Conservation (phyloP, 2,797 vertebrate genomes). For the Coregonus ussuriensis region DNA sequence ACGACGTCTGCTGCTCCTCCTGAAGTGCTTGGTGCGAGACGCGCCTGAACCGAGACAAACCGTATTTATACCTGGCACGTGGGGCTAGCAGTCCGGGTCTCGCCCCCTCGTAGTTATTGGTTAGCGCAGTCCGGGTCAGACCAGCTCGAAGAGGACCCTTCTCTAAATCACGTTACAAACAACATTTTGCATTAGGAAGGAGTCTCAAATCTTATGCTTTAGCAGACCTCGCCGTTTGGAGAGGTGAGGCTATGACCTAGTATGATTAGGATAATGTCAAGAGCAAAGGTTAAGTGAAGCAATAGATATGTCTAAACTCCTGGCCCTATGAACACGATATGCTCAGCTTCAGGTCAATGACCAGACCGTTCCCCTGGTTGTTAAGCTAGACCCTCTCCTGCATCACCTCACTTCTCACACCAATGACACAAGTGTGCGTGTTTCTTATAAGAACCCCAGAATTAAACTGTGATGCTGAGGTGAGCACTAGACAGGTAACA, state of each 20-base stretch:
- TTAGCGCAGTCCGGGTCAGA: not conserved
- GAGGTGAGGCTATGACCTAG: not conserved
- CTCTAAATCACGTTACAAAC: no score
- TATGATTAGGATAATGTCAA: not conserved
- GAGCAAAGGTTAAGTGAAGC: not conserved
- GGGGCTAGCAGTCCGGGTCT: constrained; percentile 3
- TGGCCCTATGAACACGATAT: not conserved
- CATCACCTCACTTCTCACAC: no score
- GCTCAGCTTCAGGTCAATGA: not conserved
- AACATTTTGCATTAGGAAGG: no score
- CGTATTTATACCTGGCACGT: constrained; percentile 65
- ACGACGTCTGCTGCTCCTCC: constrained; percentile 31
- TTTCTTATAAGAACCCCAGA: no score
- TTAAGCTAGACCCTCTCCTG: no score
- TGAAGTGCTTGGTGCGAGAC: constrained; percentile 33
- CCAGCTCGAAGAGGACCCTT: not conserved
- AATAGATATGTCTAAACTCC: not conserved
- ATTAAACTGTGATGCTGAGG: no score
- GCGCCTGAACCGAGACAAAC: not conserved
- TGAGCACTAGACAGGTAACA: no score
- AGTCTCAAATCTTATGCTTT: not conserved
- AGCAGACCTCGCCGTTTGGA: not conserved
- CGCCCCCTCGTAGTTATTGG: constrained; percentile 37
- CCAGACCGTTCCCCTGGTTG: no score
- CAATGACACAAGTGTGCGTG: no score